Evolutionary conservation across 1,140 invertebrate species (phyloP).

Genomic region (Pseudobourletiella spinata): DNA sequence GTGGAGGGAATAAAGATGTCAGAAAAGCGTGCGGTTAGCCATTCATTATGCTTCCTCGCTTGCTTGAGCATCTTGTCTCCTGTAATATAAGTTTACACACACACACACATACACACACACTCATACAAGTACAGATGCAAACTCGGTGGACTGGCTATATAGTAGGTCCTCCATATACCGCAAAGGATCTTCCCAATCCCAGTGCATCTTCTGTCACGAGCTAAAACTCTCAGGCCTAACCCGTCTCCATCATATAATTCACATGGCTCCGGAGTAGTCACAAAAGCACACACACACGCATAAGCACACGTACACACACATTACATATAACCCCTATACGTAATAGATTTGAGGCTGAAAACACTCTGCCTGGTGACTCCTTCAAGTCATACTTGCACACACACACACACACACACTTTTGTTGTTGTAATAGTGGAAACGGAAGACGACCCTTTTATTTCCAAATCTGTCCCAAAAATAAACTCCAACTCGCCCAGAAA

Average conservation of each 20-base stretch:
- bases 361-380: no score
- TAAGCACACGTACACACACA: no score
- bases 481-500: conserved; percentile 10
- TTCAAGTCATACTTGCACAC: neutral
- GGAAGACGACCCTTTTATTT: conserved; percentile 13
- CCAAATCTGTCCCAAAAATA: conserved; percentile 22
- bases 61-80: neutral
- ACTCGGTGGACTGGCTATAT: neutral
- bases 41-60: conserved; percentile 13
- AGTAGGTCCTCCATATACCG: neutral
- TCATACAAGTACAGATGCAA: no score
- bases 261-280: no score
- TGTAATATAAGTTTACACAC: no score
- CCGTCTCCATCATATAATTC: no score
- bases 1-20: conserved; percentile 19
- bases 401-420: neutral
- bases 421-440: conserved; percentile 1
- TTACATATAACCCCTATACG: no score
- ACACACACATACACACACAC: no score
- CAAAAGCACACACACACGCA: no score
- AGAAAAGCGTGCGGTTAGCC: conserved; percentile 16
- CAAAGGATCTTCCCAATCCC: neutral
- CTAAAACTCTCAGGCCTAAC: no score
- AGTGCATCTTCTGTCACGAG: no score
- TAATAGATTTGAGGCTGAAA: no score